Evolutionary conservation across 2,797 vertebrate genomes (phyloP).

Genomic region (Bucorvus abyssinicus): DNA sequence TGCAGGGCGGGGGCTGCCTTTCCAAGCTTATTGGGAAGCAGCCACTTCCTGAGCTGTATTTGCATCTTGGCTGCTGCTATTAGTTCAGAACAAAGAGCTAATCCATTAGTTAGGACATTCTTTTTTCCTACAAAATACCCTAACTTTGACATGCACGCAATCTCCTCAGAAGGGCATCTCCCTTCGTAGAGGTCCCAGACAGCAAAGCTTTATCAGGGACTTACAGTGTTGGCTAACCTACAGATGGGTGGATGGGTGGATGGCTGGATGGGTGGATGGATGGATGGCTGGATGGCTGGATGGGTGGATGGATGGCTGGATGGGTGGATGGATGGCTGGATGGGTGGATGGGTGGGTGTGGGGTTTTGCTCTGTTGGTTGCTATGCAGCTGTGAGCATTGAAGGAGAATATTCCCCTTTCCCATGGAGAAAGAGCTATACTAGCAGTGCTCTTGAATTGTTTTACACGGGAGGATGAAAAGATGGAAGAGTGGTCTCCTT

Average conservation of each 20-base stretch:
- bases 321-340: neutral
- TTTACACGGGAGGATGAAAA: neutral
- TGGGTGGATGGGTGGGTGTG: neutral
- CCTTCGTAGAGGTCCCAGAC: neutral
- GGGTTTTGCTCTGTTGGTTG: neutral
- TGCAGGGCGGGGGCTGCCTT: neutral
- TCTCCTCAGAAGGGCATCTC: neutral
- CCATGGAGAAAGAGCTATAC: neutral
- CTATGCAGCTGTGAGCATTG: neutral
- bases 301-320: neutral
- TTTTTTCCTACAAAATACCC: neutral
- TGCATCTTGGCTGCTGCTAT: neutral
- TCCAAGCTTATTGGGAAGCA: neutral
- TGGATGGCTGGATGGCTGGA: neutral
- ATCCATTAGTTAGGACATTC: neutral
- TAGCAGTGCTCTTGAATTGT: neutral
- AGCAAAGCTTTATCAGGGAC: neutral
- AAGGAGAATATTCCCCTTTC: neutral
- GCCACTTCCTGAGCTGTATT: neutral
- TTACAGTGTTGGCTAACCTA: neutral
- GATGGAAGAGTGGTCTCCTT: neutral
- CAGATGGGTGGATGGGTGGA: neutral
- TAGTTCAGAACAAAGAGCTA: neutral
- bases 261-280: neutral
- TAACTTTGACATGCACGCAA: neutral